Evolutionary conservation across 2,113 vertebrate species (phyloP), one percentile per base, ranked within the genome.

Genomic region (Echinops telfairi): DNA sequence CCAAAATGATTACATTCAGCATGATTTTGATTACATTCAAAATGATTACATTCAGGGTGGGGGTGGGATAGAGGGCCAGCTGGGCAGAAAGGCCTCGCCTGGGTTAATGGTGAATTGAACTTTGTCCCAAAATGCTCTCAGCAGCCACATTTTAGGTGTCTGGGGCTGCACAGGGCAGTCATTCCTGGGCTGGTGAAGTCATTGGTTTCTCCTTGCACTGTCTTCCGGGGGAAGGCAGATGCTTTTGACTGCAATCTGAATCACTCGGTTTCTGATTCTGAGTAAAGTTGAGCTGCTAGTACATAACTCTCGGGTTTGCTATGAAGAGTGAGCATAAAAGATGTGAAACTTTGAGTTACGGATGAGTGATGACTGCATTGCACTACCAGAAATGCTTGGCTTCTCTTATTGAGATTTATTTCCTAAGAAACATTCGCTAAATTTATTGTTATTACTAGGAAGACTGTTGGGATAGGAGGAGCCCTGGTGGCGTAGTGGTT

Each of bases 261-360:
- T 94, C 57, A 47, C 11, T 62, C 2, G 23, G 2, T 53, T 86
- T 86, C 77, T 83, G 47, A 81, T 86, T 68, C 40, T 84, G 22
- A 89, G 43, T n/a, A 16, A 66, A 66, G 23, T 27, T 8, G 43
- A 47, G 23, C 40, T 71, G 62, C 40, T 29, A 3, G 20, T 80
- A 27, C 60, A 3, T 57, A 0, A 47, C 6, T 79, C 40, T 95
- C 22, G 40, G 58, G 23, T 15, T 85, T 89, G 11, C 27, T 36
- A 14, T 83, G 53, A 93, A 93, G 82, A 73, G 79, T 86, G 86
- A 84, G 70, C 7, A 58, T 43, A 22, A 91, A 47, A 25, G 70
- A 16, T 40, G 53, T 86, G 64, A 76, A 96, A 92, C 85, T 68
- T 10, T 62, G 89, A 89, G 40, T 73, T 91, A 79, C 33, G 62